A percentile compares a stretch with the other conserved stretches of the same genome.
Conservation (phyloP, 2,113 vertebrate species). For the Pseudopipra pipra region DNA sequence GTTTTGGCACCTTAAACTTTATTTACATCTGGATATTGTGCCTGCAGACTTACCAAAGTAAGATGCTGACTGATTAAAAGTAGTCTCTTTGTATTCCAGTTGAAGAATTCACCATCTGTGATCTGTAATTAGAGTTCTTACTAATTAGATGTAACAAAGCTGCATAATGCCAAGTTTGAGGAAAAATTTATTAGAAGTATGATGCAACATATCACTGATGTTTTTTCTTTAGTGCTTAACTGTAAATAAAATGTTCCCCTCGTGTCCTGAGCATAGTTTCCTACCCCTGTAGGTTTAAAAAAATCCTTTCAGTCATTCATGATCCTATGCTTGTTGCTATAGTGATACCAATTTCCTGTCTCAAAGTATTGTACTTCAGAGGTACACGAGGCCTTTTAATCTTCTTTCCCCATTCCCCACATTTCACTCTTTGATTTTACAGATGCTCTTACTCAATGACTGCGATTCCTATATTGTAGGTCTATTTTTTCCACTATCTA, state of each 20-base stretch:
- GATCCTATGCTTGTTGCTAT: conserved; percentile 43
- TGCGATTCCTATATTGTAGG: background rate
- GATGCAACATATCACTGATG: background rate
- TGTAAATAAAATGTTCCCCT: background rate
- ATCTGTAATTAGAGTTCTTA: background rate
- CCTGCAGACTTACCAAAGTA: background rate
- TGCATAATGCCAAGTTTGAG: background rate
- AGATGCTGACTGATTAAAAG: conserved; percentile 1
- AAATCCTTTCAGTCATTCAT: background rate
- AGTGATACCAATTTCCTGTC: conserved; percentile 45
- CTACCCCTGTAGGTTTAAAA: background rate
- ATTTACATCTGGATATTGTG: conserved; percentile 3
- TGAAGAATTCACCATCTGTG: conserved; percentile 1
- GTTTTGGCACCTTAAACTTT: background rate
- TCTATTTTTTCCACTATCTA: background rate
- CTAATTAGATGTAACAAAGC: conserved; percentile 15
- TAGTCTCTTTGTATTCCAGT: background rate
- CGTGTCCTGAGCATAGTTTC: background rate
- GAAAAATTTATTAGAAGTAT: background rate
- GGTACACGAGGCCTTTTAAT: background rate
- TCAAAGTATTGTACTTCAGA: background rate
- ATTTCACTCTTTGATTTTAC: conserved; percentile 1
- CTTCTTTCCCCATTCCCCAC: background rate
- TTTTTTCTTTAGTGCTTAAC: background rate
- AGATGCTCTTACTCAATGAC: background rate